Conservation (phyloP, 2,888 invertebrate genomes). For the Coelinius sp. region DNA sequence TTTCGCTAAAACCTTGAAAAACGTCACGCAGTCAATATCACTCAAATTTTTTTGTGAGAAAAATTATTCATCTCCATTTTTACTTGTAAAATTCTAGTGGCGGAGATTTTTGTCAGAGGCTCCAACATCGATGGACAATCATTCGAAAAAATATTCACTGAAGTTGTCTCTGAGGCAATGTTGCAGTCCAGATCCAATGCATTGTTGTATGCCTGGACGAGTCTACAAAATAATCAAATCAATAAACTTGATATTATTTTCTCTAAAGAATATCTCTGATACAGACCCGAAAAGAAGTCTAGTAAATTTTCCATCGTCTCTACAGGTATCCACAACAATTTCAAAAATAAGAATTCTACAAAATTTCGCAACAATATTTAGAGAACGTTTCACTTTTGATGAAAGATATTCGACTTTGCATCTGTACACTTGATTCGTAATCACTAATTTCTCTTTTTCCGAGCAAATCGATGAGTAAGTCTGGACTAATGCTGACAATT, state of each 20-base stretch:
- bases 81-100: slow-evolving; percentile 83
- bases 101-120: slow-evolving; percentile 80
- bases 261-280: not conserved
- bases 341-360: slow-evolving; percentile 9
- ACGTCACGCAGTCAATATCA: not conserved
- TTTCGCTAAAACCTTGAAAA: slow-evolving; percentile 74
- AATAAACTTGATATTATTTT: not conserved
- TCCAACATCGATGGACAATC: slow-evolving; percentile 82
- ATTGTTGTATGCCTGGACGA: slow-evolving; percentile 77
- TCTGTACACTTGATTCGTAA: slow-evolving; percentile 4
- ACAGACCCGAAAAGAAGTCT: slow-evolving; percentile 20
- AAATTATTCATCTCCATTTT: not conserved
- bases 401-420: slow-evolving; percentile 22
- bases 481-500: slow-evolving; percentile 16
- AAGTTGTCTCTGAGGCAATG: slow-evolving; percentile 72
- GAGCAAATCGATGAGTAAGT: slow-evolving; percentile 10
- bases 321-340: slow-evolving; percentile 5
- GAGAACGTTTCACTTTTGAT: slow-evolving; percentile 4
- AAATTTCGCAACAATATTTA: slow-evolving; percentile 25
- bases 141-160: slow-evolving; percentile 80
- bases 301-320: slow-evolving; percentile 21
- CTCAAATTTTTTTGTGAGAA: not conserved
- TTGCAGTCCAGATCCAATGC: slow-evolving; percentile 74
- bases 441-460: not conserved
- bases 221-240: slow-evolving; percentile 71